Base-by-base conservation (phyloP, 1,140 invertebrate species). In the Leptinotarsa undecemlineata region DNA sequence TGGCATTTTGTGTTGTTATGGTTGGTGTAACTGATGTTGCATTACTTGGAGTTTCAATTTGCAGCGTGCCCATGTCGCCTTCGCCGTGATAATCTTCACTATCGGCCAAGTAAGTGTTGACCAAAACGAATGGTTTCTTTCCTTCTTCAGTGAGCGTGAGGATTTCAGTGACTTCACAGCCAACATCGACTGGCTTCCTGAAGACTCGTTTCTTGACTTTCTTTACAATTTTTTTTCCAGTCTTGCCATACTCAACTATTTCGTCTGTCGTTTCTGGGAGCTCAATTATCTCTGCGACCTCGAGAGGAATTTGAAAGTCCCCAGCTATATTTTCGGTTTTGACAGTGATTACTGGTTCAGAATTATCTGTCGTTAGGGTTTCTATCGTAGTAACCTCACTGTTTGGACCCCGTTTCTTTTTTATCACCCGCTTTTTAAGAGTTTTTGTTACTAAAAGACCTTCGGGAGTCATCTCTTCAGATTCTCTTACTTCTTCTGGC, bases 401-500 rank as follows among this genome's bases (percentile, higher is more conserved):
- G 67, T 79, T 79, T 17, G 77, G 78, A 13, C 82, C 83, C 17
- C 75, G 68, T 20, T 80, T 78, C 68, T 81, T 84, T 13, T 80
- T 73, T 0, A 82, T 73, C 33, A 77, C 81, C 64, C 81, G 77
- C 62, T 81, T 83, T 70, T 81, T 84, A 0, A 78, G 81, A 15
- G 81, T 79, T 71, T 80, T 81, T 72, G 79, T 82, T 74, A 85
- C 85, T 0, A 84, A 85, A 47, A 81, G 83, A 2, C 85, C 85
- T 48, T 82, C 81, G 76, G 82, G 80, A 11, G 85, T 84, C 13
- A 78, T 81, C 17, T 85, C 83, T 75, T 88, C 84, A 13, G 86
- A 84, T 2, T 87, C 80, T 5, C 83, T 82, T 11, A 86, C 84
- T 72, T 87, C 84, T 81, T 88, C 86, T 15, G 85, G 84, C 48